Base-by-base conservation (phyloP, 2,113 vertebrate species). In the rat (Rattus norvegicus) region DNA sequence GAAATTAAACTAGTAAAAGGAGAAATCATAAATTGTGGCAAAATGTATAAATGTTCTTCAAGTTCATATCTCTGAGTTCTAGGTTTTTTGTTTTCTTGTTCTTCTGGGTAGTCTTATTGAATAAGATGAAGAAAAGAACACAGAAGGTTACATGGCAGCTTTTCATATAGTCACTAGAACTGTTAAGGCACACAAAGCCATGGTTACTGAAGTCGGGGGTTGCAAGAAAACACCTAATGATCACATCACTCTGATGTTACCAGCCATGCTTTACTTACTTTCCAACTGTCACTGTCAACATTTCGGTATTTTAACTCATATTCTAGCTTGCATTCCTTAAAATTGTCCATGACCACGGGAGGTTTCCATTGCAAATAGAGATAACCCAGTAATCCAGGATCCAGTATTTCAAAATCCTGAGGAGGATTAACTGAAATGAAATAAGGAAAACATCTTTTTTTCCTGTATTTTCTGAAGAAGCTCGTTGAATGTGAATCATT, bases 311-410 rank as follows among this genome's bases (percentile, higher is more conserved):
- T 98, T 91, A 99, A 95, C 92, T 99, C 98, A 96, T 99, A 99
- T 47, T 88, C 97, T 0, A 98, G 49, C 10, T 90, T 85, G 77
- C 99, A 99, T 0, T 98, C 95, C 0, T 97, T 98, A 92, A 95
- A 85, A 63, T 96, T 93, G 36, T 96, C 93, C 26, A 97, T 17
- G 0, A 94, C 96, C 49, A 95, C 6, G 0, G 99, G 99, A 17
- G 97, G 98, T 26, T 98, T 97, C 99, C 99, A 99, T 56, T 98
- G 96, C 3, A 99, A 96, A 54, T 98, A 97, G 0, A 99, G 98
- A 28, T 98, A 84, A 36, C 99, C 99, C 84, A 99, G 97, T 79
- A 98, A 98, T 5, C 99, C 99, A 3, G 98, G 98, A 92, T 99
- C 99, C 1, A 93, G 87, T 81, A 99, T 98, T 75, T 54, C 92